Conservation (phyloP, 2,113 vertebrate species). For the Proteles cristata region DNA sequence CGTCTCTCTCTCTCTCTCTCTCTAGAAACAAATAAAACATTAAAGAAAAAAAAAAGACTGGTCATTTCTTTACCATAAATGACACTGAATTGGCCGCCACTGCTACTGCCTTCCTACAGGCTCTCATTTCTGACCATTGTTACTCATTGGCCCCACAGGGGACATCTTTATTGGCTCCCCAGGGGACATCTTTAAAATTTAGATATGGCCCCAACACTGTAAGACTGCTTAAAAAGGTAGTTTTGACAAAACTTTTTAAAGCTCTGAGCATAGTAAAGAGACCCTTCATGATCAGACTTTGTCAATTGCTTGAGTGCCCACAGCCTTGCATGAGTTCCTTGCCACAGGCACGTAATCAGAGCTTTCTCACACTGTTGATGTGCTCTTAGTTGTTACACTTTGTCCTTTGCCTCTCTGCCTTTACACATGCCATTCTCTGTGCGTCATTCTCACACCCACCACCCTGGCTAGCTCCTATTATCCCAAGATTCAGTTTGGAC, state of each 20-base stretch:
- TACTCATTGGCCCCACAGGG: background rate
- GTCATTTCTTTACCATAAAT: background rate
- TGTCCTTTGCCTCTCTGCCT: background rate
- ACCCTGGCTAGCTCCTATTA: too few species aligned
- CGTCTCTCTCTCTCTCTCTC: too few species aligned
- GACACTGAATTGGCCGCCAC: background rate
- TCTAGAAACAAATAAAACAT: too few species aligned
- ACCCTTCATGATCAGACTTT: background rate
- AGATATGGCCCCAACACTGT: background rate
- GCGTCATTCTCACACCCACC: background rate
- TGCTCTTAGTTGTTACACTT: too few species aligned
- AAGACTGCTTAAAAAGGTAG: background rate
- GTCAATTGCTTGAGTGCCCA: too few species aligned
- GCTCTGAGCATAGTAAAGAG: background rate
- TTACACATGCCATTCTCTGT: background rate
- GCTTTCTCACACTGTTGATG: background rate
- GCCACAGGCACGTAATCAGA: background rate
- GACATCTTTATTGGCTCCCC: background rate
- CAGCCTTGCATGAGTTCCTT: background rate
- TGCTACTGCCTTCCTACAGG: background rate
- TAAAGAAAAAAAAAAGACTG: background rate
- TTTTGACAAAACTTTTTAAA: background rate
- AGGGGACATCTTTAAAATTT: background rate
- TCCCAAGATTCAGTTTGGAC: background rate
- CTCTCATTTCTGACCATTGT: background rate